Evolutionary conservation across 1,140 invertebrate species (phyloP), one percentile per base, ranked within the genome.

Genomic region (Lamellibrachia luymesi): DNA sequence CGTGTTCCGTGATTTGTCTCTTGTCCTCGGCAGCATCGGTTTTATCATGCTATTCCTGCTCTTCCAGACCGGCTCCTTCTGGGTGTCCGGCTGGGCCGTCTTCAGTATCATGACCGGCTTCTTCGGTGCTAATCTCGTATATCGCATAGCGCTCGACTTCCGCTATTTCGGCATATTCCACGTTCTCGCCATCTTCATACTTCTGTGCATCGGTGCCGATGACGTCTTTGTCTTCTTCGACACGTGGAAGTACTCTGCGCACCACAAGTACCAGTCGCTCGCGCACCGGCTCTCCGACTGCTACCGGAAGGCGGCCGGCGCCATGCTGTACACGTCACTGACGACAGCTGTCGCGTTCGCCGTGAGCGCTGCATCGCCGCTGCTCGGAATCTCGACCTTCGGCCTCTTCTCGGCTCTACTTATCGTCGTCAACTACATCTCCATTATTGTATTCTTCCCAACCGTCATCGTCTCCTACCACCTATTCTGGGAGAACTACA

Each of bases 381-480:
- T 96, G 1, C 94, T 96, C 7, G 94, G 94, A 0, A 94, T 95
- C 1, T 93, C 93, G 50, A 94, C 95, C 2, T 96, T 96, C 91
- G 95, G 95, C 50, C 64, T 96, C 50, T 96, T 96, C 93, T 90
- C 95, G 4, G 95, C 94, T 10, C 92, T 95, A n/a, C 92, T 96
- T 91, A 94, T 96, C 1, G 92, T 93, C 5, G 93, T 96, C 0
- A 95, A 96, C 92, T 96, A 96, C 93, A 49, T 96, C 4, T 95
- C 94, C 92, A 95, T 95, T 4, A 94, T 96, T 2, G n/a, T 94
- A 10, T 96, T 95, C 92, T 95, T 96, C 92, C 95, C 95, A n/a
- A 94, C 94, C 5, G 94, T 95, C 22, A 94, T 96, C 17, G 94
- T 96, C 89, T 64, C 95, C 10, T 94, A 96, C 92, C 95, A 95